These are phyloP conservation scores for Anthopleura sola DNA, from an alignment of 64 coral and sea anemone species.

Conservation along the genomic window DNA sequence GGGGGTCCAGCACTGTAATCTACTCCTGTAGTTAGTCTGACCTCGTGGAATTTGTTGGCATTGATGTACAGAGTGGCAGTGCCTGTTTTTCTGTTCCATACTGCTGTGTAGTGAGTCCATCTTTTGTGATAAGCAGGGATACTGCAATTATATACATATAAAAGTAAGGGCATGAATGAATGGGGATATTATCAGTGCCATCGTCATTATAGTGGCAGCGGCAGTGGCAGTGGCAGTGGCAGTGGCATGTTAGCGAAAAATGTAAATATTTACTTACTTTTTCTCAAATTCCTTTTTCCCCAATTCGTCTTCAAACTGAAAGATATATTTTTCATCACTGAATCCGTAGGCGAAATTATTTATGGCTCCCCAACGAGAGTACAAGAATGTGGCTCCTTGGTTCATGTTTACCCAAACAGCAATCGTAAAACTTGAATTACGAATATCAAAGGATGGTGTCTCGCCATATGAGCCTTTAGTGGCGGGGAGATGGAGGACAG, in stretches of 20 bases:
- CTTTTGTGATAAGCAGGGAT: not conserved
- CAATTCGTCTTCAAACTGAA: not conserved
- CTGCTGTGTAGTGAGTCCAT: constrained; percentile 1
- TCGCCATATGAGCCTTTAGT: not conserved
- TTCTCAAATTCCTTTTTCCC: not conserved
- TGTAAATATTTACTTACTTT: not conserved
- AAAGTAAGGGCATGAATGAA: not conserved
- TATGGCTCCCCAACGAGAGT: not conserved
- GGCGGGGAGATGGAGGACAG: not conserved
- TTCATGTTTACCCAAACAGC: not conserved
- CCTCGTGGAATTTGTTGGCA: not conserved
- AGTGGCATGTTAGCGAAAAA: too few species aligned
- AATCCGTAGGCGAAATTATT: not conserved
- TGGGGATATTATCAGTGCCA: too few species aligned
- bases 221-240: too few species aligned
- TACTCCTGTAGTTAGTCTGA: not conserved
- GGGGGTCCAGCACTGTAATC: not conserved
- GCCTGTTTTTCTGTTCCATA: not conserved
- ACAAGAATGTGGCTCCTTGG: not conserved
- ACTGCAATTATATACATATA: not conserved
- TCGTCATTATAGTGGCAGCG: too few species aligned
- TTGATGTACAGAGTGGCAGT: not conserved
- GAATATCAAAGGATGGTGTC: not conserved
- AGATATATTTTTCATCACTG: not conserved
- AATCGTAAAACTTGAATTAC: not conserved